Evolutionary conservation across 2,113 vertebrate genomes (phyloP).

Genomic region (Elaphurus davidianus): DNA sequence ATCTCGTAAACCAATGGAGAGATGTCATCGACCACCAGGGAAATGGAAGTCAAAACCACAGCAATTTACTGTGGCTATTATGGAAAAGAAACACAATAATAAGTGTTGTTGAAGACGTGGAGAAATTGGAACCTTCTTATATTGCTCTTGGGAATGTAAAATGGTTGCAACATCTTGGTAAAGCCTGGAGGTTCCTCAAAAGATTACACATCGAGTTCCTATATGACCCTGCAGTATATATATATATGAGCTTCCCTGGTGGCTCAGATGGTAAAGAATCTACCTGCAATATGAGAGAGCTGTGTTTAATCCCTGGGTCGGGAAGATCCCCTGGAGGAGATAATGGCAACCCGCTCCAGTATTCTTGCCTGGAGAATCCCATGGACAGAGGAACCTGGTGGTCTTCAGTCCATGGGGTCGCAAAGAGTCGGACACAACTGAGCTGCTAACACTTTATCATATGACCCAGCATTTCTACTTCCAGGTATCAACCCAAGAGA

Average conservation of each 20-base stretch:
- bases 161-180: background rate
- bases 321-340: background rate
- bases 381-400: background rate
- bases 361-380: background rate
- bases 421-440: rapidly evolving
- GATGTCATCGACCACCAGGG: background rate
- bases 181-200: background rate
- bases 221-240: background rate
- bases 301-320: background rate
- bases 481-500: background rate
- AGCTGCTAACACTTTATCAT: background rate
- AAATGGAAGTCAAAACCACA: background rate
- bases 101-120: background rate
- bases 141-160: background rate
- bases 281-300: background rate
- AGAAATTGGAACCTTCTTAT: background rate
- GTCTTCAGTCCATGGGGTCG: background rate
- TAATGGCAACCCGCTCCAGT: background rate
- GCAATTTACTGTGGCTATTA: background rate
- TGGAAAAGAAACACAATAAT: background rate
- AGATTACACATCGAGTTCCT: background rate
- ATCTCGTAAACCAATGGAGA: background rate
- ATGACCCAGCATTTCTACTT: background rate
- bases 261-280: background rate
- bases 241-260: background rate